phyloP scores from a whole-genome alignment of 2,113 vertebrate genomes.

The Rattus norvegicus region DNA sequence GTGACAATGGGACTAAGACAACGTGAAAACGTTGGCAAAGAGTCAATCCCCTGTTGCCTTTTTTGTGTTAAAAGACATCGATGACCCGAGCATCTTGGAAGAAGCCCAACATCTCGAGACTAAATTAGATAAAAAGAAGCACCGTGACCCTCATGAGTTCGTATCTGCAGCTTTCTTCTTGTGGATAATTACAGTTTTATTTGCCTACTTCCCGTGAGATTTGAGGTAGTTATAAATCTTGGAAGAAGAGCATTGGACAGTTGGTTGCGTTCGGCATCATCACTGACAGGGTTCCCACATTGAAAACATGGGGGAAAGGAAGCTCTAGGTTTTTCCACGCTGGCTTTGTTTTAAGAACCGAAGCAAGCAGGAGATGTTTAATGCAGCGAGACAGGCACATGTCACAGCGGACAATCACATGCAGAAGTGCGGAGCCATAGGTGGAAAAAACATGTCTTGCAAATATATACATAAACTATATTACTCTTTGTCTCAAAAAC shows the following conservation, averaged over 20 bases:
- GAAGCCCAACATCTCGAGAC: not conserved
- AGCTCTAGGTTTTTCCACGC: not conserved
- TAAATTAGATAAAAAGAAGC: slow-evolving; percentile 59
- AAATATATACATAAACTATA: not conserved
- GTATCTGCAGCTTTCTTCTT: slow-evolving; percentile 47
- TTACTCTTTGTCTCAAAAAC: not conserved
- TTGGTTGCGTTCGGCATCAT: not conserved
- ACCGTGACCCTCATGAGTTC: slow-evolving; percentile 24
- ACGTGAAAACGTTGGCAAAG: slow-evolving; percentile 39
- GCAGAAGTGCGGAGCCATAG: not conserved
- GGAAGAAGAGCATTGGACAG: not conserved
- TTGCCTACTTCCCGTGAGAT: slow-evolving; percentile 49
- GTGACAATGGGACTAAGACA: slow-evolving; percentile 39
- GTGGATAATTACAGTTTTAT: slow-evolving; percentile 57
- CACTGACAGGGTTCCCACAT: not conserved
- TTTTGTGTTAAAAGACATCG: slow-evolving; percentile 52
- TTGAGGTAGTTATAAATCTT: slow-evolving; percentile 46
- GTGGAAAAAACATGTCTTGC: slow-evolving; percentile 9
- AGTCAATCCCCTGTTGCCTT: slow-evolving; percentile 57
- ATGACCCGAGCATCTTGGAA: not conserved
- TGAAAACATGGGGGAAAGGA: slow-evolving; percentile 25
- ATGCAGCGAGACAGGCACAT: not conserved
- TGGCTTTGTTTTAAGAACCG: not conserved
- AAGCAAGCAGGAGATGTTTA: not conserved
- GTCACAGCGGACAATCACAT: not conserved